Percentiles rank a stretch among this genome's conserved stretches.
Evolutionary conservation across 2,797 vertebrate genomes (phyloP).

Genomic region (Meriones psammophilus): DNA sequence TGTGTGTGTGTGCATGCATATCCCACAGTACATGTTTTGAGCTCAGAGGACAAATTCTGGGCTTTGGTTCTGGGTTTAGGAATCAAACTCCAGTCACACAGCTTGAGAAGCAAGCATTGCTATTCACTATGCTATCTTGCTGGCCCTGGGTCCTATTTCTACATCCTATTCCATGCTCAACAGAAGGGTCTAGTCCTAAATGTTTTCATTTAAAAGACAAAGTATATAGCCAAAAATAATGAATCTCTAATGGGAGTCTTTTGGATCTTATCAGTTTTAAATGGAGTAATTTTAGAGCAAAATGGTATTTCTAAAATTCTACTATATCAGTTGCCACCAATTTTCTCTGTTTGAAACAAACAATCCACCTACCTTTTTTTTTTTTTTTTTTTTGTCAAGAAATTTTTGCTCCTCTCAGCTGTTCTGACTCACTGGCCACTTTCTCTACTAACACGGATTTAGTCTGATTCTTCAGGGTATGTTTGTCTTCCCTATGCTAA

Average conservation of each 20-base stretch:
- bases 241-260: slow-evolving; percentile 11
- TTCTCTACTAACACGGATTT: slow-evolving; percentile 2
- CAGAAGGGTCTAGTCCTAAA: not conserved
- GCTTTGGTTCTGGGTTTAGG: not conserved
- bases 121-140: not conserved
- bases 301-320: slow-evolving; percentile 12
- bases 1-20: rapidly evolving
- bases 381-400: not conserved
- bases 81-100: not conserved
- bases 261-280: slow-evolving; percentile 29
- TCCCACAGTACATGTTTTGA: not conserved
- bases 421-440: not conserved
- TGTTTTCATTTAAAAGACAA: slow-evolving; percentile 24
- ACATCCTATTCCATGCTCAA: not conserved
- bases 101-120: not conserved
- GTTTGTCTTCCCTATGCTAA: slow-evolving; percentile 35
- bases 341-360: not conserved
- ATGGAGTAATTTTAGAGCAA: slow-evolving; percentile 16
- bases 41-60: not conserved
- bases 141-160: not conserved
- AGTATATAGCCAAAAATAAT: not conserved
- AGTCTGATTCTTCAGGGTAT: not conserved
- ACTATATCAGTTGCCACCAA: not conserved
- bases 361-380: not conserved
- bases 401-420: not conserved